phyloP scores from a whole-genome alignment of 1,140 invertebrate species.

The Dendrolimus kikuchii region DNA sequence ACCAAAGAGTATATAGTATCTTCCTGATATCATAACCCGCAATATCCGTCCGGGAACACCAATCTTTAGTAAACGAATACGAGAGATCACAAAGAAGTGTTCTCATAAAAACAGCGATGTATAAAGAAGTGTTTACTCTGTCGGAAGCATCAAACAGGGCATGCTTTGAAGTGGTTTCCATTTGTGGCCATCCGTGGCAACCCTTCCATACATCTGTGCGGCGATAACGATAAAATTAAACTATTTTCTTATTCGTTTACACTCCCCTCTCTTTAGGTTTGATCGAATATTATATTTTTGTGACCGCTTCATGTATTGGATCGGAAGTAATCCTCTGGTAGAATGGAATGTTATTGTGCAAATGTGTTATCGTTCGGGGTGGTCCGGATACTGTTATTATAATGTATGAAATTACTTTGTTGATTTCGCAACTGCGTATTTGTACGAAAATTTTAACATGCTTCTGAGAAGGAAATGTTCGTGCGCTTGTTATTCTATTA shows the following conservation, averaged over 20 bases:
- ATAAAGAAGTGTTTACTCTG: slow-evolving; percentile 61
- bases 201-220: slow-evolving; percentile 45
- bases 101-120: slow-evolving; percentile 47
- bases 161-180: slow-evolving; percentile 61
- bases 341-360: too few relatives aligned
- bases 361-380: too few relatives aligned
- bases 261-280: slow-evolving; percentile 18
- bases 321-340: too few relatives aligned
- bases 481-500: too few relatives aligned
- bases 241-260: slow-evolving; percentile 16
- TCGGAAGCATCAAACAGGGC: slow-evolving; percentile 35
- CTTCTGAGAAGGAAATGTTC: too few relatives aligned
- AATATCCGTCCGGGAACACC: not conserved
- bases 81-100: slow-evolving; percentile 46
- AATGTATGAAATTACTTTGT: too few relatives aligned
- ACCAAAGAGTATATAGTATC: too few relatives aligned
- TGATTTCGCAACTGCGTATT: too few relatives aligned
- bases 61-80: slow-evolving; percentile 17
- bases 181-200: slow-evolving; percentile 37
- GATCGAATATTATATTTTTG: slow-evolving; percentile 21
- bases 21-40: not conserved
- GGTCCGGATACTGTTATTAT: too few relatives aligned
- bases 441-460: too few relatives aligned
- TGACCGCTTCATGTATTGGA: slow-evolving; percentile 1
- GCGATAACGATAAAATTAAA: slow-evolving; percentile 43